Evolutionary conservation across 1,140 invertebrate species (phyloP).

Genomic region (Penaeus indicus): DNA sequence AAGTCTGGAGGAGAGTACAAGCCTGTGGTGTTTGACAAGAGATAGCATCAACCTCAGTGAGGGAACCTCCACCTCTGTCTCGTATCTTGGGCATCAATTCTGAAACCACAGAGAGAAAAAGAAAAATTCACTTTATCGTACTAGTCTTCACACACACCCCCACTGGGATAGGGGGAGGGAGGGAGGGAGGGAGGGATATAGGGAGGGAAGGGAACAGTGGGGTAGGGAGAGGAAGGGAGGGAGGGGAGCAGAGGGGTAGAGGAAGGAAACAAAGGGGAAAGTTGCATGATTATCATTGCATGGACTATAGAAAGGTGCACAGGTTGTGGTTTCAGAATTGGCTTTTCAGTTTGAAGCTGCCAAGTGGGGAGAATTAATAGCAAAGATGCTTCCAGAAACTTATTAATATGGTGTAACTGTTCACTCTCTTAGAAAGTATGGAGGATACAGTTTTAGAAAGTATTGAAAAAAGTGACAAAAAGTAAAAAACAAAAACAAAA

Average conservation of each 20-base stretch:
- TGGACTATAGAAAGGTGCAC: slow-evolving; percentile 5
- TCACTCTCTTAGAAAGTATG: no score
- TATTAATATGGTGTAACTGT: no score
- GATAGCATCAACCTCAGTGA: slow-evolving; percentile 55
- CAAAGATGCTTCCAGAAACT: slow-evolving; percentile 34
- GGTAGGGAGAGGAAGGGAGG: no score
- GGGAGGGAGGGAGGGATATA: no score
- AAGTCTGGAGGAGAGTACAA: slow-evolving; percentile 47
- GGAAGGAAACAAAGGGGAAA: not conserved
- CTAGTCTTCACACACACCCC: slow-evolving; percentile 13
- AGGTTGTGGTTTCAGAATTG: slow-evolving; percentile 40
- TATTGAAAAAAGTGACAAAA: no score
- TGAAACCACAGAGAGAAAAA: slow-evolving; percentile 24
- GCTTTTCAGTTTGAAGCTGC: slow-evolving; percentile 17
- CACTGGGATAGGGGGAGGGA: no score
- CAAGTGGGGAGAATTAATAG: slow-evolving; percentile 16
- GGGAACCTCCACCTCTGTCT: not conserved
- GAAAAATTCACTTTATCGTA: not conserved
- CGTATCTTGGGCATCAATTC: slow-evolving; percentile 33
- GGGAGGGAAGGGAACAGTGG: no score
- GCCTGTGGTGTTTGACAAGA: slow-evolving; percentile 58
- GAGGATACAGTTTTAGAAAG: no score
- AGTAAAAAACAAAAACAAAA: no score
- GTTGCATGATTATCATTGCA: not conserved
- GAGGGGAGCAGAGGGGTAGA: no score